Percentiles rank a stretch among this genome's conserved stretches.
Conservation (phyloP, 2,797 vertebrate genomes). For the Acropternis orthonyx region DNA sequence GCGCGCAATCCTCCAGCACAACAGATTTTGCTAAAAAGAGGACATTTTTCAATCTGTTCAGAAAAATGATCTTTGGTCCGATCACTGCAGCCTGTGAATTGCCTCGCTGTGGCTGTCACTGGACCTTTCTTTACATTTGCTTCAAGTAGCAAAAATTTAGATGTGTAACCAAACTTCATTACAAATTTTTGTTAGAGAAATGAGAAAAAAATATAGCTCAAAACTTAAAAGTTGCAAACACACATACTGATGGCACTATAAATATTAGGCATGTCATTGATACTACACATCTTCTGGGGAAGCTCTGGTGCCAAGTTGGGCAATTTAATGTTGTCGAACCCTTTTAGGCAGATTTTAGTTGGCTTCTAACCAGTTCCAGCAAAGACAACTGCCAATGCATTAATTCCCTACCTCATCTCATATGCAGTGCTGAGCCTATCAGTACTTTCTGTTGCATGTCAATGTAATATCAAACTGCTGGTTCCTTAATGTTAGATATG, state of each 20-base stretch:
- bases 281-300: conserved; percentile 71
- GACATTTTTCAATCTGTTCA: background rate
- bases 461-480: conserved; percentile 67
- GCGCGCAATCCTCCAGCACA: background rate
- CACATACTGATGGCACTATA: conserved; percentile 69
- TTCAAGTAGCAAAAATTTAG: background rate
- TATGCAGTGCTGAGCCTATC: conserved; percentile 69
- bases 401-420: conserved; percentile 74
- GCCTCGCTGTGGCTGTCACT: background rate
- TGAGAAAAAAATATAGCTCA: background rate
- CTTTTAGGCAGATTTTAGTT: conserved; percentile 79
- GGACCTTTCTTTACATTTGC: background rate
- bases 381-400: conserved; percentile 73
- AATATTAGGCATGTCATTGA: conserved; percentile 72
- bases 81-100: background rate
- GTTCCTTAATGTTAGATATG: conserved; percentile 31
- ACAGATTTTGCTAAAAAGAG: conserved; percentile 43
- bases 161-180: background rate
- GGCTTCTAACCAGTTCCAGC: conserved; percentile 76
- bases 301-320: conserved; percentile 71
- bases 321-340: conserved; percentile 73
- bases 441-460: conserved; percentile 69
- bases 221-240: conserved; percentile 66
- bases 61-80: background rate
- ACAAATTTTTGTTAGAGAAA: background rate